Evolutionary conservation across 1,140 invertebrate species (phyloP), one percentile per base, ranked within the genome.

Genomic region (Drosophila truncata): DNA sequence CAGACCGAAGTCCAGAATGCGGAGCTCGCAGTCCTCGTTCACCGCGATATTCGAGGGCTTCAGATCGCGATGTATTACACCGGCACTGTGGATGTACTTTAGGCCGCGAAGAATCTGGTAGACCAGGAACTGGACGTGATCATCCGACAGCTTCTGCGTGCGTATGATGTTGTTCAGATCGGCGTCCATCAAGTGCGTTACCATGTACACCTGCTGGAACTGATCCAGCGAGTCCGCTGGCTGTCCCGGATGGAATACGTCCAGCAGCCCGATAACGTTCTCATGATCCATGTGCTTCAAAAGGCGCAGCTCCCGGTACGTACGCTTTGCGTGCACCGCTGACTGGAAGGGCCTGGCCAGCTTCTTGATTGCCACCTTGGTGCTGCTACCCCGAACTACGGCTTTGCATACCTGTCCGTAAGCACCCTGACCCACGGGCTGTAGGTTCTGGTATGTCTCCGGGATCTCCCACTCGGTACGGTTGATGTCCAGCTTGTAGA

Each of bases 221-320:
- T 97, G 95, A 67, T 97, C 96, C 58, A 97, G 92, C 35, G 94
- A 95, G 33, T 94, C 94, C 5, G 86, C 76, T 16, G 91, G 91
- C 46, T 96, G 94, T 52, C 94, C 94, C 4, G 98, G 95, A 95
- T 98, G 95, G 95, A 99, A 99, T 7, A 99, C 97, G 94, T 99
- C 98, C 47, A 99, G 92, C 11, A 99, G 94, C 31, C 98, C 95
- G 80, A 96, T 97, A 93, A 99, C 98, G 96, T 99, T 99, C 94
- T 99, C 99, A 94, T 99, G 99, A 93, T 99, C 98, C 96, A 99
- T 99, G 86, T 99, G 97, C 93, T 99, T 99, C 57, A 99, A 95
- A 93, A 99, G 96, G 31, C 98, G 95, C 69, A 99, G 95, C 93
- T 99, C 99, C 70, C 99, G 95, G 91, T 99, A 99, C 5, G 99